Evolutionary conservation across 1,140 invertebrate species (phyloP), one percentile per base, ranked within the genome.

Genomic region (Pseudomyrmex dendroicus): DNA sequence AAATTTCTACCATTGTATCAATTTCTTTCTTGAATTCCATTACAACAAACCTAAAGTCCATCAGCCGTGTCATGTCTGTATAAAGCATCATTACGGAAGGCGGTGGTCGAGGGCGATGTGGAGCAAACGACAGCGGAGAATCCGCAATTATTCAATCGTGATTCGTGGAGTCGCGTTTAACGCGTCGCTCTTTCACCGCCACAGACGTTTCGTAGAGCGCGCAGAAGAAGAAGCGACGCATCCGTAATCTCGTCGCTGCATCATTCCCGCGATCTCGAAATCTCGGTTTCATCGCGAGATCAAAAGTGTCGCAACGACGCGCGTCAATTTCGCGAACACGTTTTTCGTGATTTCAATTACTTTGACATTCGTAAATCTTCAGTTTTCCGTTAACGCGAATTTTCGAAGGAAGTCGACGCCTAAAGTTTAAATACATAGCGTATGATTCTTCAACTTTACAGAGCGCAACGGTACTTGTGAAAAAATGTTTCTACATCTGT

Each of bases 61-160:
- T 54, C 7, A 25, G 25, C 17, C 25, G n/a, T 66, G 63, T 64
- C 20, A 73, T 15, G 9, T 50, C 70, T 52, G 20, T 22, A 68
- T 25, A 59, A 56, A 80, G 54, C 48, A 15, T 50, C 57, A 56
- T 77, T 44, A 66, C 61, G 44, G 48, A 82, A 56, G 84, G 64
- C 73, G 72, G 76, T 73, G 73, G 72, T 59, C 22, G 86, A 88
- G 83, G 61, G 73, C 35, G 78, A 88, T 84, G 66, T 84, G 73
- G 83, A 74, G 84, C 86, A 80, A 35, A 54, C 73, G 72, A 73
- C 83, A 74, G 20, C 52, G 62, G 86, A 80, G 66, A 89, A 88
- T 83, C 76, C 73, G 89, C 91, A 92, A 93, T 93, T 93, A 93
- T 93, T 92, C 91, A 93, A 93, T 93, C 90, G 87, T 78, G 67